Percentiles rank a stretch among this genome's conserved stretches.
These are phyloP conservation scores for Oscheius sp. DNA, from an alignment of 2,888 invertebrate species.

Conservation along the genomic window DNA sequence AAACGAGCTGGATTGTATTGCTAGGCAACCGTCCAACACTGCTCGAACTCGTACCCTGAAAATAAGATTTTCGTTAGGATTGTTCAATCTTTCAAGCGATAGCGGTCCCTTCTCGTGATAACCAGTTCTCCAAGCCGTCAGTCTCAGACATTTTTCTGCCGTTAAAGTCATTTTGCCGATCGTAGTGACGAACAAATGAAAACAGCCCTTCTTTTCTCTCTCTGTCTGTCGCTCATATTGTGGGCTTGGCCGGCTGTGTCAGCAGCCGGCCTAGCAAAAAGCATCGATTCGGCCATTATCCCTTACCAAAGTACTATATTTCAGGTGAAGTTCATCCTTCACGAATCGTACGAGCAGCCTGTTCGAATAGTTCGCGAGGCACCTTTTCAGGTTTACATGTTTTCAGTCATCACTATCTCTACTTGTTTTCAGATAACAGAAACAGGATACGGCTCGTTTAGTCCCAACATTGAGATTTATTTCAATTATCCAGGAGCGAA, in stretches of 20 bases:
- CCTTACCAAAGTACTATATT: constrained; percentile 4
- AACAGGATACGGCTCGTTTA: constrained; percentile 32
- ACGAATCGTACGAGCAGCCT: constrained; percentile 31
- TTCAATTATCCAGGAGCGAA: constrained; percentile 38
- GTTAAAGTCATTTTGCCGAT: constrained; percentile 8
- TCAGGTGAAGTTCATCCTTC: constrained; percentile 36
- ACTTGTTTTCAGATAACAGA: constrained; percentile 22
- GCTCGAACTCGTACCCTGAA: too few species aligned
- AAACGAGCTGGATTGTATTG: too few species aligned
- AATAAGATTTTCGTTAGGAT: too few species aligned
- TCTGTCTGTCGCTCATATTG: too few species aligned
- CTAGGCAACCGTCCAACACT: too few species aligned
- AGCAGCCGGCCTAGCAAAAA: constrained; percentile 8
- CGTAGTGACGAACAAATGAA: background rate
- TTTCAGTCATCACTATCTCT: background rate
- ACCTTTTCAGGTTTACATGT: constrained; percentile 30
- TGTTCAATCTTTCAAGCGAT: too few species aligned
- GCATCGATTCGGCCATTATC: background rate
- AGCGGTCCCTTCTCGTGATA: too few species aligned
- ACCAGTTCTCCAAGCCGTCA: background rate
- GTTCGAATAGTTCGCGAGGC: constrained; percentile 22
- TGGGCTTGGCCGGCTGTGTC: constrained; percentile 14
- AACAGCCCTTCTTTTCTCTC: background rate
- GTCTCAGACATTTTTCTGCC: background rate
- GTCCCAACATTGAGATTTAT: constrained; percentile 5